Conservation (phyloP, 2,888 invertebrate genomes). For the Myopa tessellatipennis region DNA sequence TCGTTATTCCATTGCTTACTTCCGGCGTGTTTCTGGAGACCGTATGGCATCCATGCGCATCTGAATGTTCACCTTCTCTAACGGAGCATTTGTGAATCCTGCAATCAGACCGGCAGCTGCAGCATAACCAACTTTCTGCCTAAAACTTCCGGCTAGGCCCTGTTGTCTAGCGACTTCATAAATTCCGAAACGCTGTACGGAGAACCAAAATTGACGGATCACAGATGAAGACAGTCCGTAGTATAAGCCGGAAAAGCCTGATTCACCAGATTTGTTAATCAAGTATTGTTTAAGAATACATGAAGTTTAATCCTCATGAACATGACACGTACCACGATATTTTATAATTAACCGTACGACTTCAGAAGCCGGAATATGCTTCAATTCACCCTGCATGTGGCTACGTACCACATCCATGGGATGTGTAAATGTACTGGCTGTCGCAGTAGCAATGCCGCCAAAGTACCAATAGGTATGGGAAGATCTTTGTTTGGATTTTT, state of each 20-base stretch:
- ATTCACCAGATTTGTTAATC: neutral
- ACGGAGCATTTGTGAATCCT: conserved; percentile 30
- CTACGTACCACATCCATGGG: conserved; percentile 40
- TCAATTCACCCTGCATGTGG: conserved; percentile 36
- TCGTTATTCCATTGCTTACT: conserved; percentile 18
- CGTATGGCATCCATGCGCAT: conserved; percentile 37
- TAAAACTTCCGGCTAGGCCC: conserved; percentile 20
- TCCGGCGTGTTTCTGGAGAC: conserved; percentile 27
- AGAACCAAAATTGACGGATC: conserved; percentile 28
- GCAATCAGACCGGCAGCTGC: conserved; percentile 32
- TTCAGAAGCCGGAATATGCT: neutral
- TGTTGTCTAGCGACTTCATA: conserved; percentile 28
- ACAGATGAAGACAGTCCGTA: conserved; percentile 24
- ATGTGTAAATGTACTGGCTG: conserved; percentile 37
- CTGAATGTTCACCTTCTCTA: conserved; percentile 36
- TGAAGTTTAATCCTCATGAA: neutral
- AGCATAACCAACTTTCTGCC: conserved; percentile 10
- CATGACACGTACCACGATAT: conserved; percentile 11
- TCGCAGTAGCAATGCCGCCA: conserved; percentile 33
- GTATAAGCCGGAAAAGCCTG: conserved; percentile 37
- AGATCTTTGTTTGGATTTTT: neutral
- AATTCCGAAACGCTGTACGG: conserved; percentile 37
- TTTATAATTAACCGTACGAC: conserved; percentile 29
- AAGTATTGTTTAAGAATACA: neutral
- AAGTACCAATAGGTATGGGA: conserved; percentile 38